A percentile compares a stretch with the other conserved stretches of the same genome.
Evolutionary conservation across 1,140 invertebrate genomes (phyloP).

Genomic region (Heterodera carotae): DNA sequence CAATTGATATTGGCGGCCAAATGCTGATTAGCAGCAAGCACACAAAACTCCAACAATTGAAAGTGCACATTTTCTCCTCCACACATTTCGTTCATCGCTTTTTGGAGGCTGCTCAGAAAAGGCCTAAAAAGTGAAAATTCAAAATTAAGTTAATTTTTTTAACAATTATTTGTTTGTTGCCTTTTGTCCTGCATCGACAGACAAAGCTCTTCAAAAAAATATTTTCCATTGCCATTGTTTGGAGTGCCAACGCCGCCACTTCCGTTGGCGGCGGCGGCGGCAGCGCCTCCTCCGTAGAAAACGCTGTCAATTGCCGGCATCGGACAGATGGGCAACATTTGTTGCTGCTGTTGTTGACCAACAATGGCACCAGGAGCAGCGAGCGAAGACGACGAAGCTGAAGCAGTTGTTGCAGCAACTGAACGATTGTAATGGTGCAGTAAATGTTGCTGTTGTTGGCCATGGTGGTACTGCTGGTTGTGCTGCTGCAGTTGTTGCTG

Average conservation of each 20-base stretch:
- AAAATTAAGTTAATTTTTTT: background rate
- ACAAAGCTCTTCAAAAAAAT: conserved; percentile 36
- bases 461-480: conserved; percentile 2
- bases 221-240: background rate
- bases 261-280: background rate
- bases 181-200: conserved; percentile 26
- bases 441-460: background rate
- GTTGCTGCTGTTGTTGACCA: conserved; percentile 13
- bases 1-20: conserved; percentile 28
- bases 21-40: conserved; percentile 27
- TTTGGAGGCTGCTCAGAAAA: conserved; percentile 26
- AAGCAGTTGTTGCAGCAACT: background rate
- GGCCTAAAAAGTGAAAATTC: conserved; percentile 26
- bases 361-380: background rate
- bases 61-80: conserved; percentile 34
- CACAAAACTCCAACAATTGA: conserved; percentile 30
- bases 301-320: conserved; percentile 52
- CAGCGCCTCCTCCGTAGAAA: conserved; percentile 24
- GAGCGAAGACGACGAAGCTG: conserved; percentile 12
- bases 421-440: background rate
- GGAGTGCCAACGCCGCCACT: background rate
- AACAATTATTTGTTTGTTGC: conserved; percentile 7
- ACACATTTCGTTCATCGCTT: background rate
- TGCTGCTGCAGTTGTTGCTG: background rate
- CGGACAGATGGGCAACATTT: conserved; percentile 48